Evolutionary conservation across 2,888 invertebrate species (phyloP).

Genomic region (Cheilosia scutellata): DNA sequence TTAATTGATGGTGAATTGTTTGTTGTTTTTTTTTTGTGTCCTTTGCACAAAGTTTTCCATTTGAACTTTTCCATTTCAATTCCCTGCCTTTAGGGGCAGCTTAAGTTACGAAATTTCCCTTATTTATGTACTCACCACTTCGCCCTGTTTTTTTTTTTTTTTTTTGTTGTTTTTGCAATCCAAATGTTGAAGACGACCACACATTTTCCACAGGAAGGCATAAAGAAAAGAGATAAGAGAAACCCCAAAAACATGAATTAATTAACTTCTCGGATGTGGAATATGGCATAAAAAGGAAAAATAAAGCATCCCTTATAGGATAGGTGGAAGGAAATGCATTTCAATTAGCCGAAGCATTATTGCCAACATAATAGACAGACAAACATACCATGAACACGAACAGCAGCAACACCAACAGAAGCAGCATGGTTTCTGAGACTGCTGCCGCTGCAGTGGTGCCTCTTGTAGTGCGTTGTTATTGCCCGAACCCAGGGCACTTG

Average conservation of each 20-base stretch:
- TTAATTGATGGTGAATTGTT: constrained; percentile 68
- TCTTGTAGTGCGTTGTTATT: constrained; percentile 82
- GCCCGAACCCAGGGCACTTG: constrained; percentile 78
- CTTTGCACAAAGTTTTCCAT: constrained; percentile 72
- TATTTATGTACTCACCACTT: constrained; percentile 82
- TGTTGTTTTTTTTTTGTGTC: constrained; percentile 28
- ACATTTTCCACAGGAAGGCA: constrained; percentile 57
- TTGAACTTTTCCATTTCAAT: constrained; percentile 58
- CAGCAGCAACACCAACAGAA: constrained; percentile 90
- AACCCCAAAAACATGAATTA: constrained; percentile 47
- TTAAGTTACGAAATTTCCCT: constrained; percentile 28
- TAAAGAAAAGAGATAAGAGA: constrained; percentile 18
- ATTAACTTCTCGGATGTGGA: constrained; percentile 54
- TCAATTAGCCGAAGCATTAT: constrained; percentile 30
- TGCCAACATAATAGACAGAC: background rate
- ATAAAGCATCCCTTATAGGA: constrained; percentile 23
- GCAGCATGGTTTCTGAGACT: constrained; percentile 87
- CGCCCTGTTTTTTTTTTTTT: constrained; percentile 80
- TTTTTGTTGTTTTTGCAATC: constrained; percentile 22
- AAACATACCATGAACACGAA: constrained; percentile 88
- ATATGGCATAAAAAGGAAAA: constrained; percentile 37
- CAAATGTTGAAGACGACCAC: constrained; percentile 44
- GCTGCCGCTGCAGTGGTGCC: constrained; percentile 82
- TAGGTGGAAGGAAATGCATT: constrained; percentile 25
- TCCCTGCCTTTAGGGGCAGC: background rate